Percentiles rank a stretch among this genome's conserved stretches.
phyloP scores from a whole-genome alignment of 2,797 vertebrate species.

The Selene dorsalis region DNA sequence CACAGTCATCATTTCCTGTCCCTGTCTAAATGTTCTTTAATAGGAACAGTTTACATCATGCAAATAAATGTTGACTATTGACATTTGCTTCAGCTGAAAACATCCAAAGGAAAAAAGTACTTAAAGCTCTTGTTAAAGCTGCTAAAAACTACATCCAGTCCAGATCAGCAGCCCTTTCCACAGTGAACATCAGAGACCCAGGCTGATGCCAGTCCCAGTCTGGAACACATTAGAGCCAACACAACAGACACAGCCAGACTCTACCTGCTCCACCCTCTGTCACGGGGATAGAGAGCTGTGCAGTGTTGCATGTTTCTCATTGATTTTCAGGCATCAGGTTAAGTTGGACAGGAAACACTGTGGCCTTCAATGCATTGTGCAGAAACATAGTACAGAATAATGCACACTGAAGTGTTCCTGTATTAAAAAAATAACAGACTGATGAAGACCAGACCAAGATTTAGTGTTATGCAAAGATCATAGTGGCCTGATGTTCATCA shows the following conservation, averaged over 20 bases:
- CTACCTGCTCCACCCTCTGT: background rate
- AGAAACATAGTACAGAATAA: background rate
- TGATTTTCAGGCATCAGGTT: constrained; percentile 3
- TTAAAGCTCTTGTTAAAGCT: constrained; percentile 50
- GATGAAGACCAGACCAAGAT: background rate
- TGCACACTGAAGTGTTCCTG: constrained; percentile 5
- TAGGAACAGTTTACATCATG: constrained; percentile 49
- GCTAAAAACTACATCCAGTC: constrained; percentile 49
- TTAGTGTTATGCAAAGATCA: background rate
- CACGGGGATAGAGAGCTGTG: constrained; percentile 1
- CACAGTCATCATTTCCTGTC: constrained; percentile 29
- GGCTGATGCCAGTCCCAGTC: constrained; percentile 2
- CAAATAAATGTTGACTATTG: constrained; percentile 60
- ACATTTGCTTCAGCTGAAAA: constrained; percentile 56
- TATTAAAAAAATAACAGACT: constrained; percentile 9
- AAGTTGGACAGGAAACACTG: too few species aligned
- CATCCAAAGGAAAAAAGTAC: constrained; percentile 43
- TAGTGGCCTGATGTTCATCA: constrained; percentile 8
- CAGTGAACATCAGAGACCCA: constrained; percentile 23
- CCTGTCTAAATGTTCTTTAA: constrained; percentile 19
- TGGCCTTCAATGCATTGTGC: too few species aligned
- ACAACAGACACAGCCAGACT: background rate
- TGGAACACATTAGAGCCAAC: background rate
- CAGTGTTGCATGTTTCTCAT: background rate
- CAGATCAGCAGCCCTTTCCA: constrained; percentile 60